Base-by-base conservation (phyloP, 2,797 vertebrate species). In the Notoglanidium macrostoma region DNA sequence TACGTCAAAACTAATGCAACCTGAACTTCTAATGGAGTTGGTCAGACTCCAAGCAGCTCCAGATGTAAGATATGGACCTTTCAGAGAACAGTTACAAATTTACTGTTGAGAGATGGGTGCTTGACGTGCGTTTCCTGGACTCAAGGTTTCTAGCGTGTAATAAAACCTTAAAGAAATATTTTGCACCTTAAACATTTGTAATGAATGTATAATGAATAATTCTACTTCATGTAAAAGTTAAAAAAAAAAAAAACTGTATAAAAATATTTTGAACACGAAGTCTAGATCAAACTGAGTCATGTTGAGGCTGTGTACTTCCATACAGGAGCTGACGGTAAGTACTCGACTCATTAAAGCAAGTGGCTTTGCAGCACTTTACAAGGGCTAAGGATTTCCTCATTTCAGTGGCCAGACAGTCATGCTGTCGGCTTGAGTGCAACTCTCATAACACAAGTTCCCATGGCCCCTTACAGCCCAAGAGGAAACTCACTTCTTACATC, bases 401-500 rank as follows among this genome's bases (percentile, higher is more conserved):
- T 90, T 82, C 63, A 29, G 17, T 21, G 73, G 63, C 78, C 84
- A 88, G 90, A 91, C 85, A 59, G 77, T 29, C 67, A n/a, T 81
- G 79, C 61, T 80, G 81, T 86, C 85, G 74, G 51, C 72, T 87
- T 68, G 70, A 89, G 85, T 32, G 61, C 83, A 82, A 87, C 85
- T 87, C 88, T 89, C 83, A 76, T 84, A 85, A 72, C 82, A 63
- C 85, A 90, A 88, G 85, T 88, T 90, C 86, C 86, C 88, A 89
- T 90, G 86, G 85, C 70, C 83, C 87, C 81, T 88, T 88, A 85
- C 77, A 87, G 80, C 46, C 83, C 61, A 44, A 90, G 51, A 91
- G 91, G 86, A 88, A 90, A 87, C 79, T 86, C 85, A 51, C 32
- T 84, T 89, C 86, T 89, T 88, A 89, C 85, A 90, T 90, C 82